Conservation (phyloP, 1,140 invertebrate genomes). For the Mizuhopecten yessoensis region DNA sequence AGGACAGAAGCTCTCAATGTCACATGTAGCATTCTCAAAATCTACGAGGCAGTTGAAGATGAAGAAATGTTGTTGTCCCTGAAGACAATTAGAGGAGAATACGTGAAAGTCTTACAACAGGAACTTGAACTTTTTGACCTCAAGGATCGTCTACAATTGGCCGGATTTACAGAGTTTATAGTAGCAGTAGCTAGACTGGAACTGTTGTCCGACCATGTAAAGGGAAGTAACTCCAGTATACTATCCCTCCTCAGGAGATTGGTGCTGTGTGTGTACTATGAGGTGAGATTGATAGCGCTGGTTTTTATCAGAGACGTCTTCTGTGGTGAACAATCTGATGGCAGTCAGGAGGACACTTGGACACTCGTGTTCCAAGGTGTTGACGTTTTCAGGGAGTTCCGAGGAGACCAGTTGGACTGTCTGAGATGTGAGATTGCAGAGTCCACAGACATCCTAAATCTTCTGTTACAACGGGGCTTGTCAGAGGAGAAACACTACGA, state of each 20-base stretch:
- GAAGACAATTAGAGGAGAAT: neutral
- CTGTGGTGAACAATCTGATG: slow-evolving; percentile 28
- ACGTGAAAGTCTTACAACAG: neutral
- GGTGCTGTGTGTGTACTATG: slow-evolving; percentile 46
- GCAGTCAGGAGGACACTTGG: neutral
- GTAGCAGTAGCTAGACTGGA: slow-evolving; percentile 26
- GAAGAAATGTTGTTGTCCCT: neutral
- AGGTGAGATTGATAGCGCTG: slow-evolving; percentile 52
- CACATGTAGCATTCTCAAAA: slow-evolving; percentile 28
- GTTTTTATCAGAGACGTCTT: slow-evolving; percentile 40
- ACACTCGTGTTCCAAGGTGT: neutral
- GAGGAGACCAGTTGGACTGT: neutral
- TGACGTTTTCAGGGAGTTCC: neutral
- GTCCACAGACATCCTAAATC: neutral
- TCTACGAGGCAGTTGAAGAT: neutral
- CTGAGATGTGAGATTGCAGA: neutral
- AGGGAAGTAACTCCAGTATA: slow-evolving; percentile 31
- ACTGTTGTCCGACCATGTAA: neutral
- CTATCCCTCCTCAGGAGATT: neutral
- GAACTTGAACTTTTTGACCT: slow-evolving; percentile 40
- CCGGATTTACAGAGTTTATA: slow-evolving; percentile 50
- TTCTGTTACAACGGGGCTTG: neutral
- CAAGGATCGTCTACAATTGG: neutral
- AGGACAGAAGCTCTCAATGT: slow-evolving; percentile 60
- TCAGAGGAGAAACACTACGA: neutral